Conservation (phyloP, 1,140 invertebrate genomes). For the Atta cephalotes region DNA sequence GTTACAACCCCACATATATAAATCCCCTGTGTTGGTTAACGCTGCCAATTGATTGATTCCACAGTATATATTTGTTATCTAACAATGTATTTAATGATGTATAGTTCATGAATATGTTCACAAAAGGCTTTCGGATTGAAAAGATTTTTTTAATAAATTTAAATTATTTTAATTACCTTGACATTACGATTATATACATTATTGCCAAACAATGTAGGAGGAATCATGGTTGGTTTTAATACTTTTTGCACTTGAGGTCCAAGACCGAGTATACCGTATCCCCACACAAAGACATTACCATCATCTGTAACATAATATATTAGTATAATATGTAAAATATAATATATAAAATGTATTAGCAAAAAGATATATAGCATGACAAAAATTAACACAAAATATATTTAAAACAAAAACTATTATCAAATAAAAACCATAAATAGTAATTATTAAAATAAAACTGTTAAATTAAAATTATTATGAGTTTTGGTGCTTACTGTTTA, state of each 20-base stretch:
- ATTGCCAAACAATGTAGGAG: slow-evolving; percentile 93
- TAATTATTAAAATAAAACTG: neutral
- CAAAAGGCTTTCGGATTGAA: neutral
- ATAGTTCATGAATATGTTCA: neutral
- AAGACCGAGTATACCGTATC: slow-evolving; percentile 95
- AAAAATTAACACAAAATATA: slow-evolving; percentile 10
- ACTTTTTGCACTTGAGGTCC: slow-evolving; percentile 92
- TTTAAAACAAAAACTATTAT: slow-evolving; percentile 5
- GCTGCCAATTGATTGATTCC: slow-evolving; percentile 94
- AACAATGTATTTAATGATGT: slow-evolving; percentile 5
- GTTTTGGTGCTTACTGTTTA: slow-evolving; percentile 89
- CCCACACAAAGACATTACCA: slow-evolving; percentile 96
- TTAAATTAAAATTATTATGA: neutral
- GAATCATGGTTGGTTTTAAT: slow-evolving; percentile 90
- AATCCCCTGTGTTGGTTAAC: slow-evolving; percentile 92
- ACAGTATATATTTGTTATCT: slow-evolving; percentile 88
- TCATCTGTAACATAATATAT: slow-evolving; percentile 86
- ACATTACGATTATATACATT: slow-evolving; percentile 92
- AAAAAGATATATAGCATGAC: slow-evolving; percentile 49
- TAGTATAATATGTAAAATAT: neutral
- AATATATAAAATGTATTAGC: neutral
- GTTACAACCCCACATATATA: slow-evolving; percentile 97
- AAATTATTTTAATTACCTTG: slow-evolving; percentile 85
- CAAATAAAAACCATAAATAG: slow-evolving; percentile 29
- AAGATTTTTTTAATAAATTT: slow-evolving; percentile 1